Evolutionary conservation across 2,888 invertebrate species (phyloP), one percentile per base, ranked within the genome.

Genomic region (Trisateles emortualis): DNA sequence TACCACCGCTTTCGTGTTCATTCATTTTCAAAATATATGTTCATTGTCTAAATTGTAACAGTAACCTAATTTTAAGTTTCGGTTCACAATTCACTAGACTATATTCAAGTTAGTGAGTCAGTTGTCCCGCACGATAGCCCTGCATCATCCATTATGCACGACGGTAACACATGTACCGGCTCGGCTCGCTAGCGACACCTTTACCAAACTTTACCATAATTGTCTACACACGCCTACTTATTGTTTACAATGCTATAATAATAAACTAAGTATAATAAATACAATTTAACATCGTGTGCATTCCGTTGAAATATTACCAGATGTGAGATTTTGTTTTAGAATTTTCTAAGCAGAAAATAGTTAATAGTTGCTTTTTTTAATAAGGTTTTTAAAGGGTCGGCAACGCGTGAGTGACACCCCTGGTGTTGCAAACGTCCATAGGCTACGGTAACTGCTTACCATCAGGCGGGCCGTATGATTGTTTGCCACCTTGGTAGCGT

Each of bases 161-260:
- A 81, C 79, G 78, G 78, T 78, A 86, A 91, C 91, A 91, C 88
- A 90, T 91, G 91, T 92, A 81, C 70, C 76, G 47, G 69, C 72
- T 74, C 80, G 77, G 77, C 75, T 77, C 62, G 65, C 59, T 64
- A 40, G 72, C 86, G 85, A 90, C 90, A 90, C 88, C 90, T 90
- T 76, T 81, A 76, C 81, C 72, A 70, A 76, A 74, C 78, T 78
- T 81, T 79, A 79, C 89, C 87, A 88, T 90, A 91, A 90, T 90
- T 90, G 90, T 89, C 82, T 76, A 85, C 77, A 85, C 82, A 65
- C 59, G 59, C 60, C 46, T 50, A 82, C 82, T 81, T 78, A 76
- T 80, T 74, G 76, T 74, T 75, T 76, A 79, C 80, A 78, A 74
- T 72, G 71, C 55, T 53, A 60, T 71, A 57, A 61, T 71, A 71